Evolutionary conservation across 2,113 vertebrate genomes (phyloP).

Genomic region (Amazona guildingii): DNA sequence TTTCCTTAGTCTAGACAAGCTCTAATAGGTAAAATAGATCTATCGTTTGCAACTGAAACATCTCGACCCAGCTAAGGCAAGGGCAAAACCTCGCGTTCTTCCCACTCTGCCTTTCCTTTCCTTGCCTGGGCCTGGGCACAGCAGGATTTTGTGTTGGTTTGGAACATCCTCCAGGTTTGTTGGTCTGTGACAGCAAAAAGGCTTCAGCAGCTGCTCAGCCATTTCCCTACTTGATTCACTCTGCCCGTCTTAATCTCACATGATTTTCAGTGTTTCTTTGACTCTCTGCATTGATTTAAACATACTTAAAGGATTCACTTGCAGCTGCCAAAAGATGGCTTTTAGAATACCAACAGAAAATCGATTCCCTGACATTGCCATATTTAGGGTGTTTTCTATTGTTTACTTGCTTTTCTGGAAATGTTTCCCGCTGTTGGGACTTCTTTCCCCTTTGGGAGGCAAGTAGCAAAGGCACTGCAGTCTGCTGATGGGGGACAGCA

Average conservation of each 20-base stretch:
- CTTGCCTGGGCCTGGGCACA: rapidly evolving
- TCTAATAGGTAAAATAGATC: conserved; percentile 50
- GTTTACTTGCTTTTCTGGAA: neutral
- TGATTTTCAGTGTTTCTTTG: neutral
- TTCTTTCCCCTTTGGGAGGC: neutral
- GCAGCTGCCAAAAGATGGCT: neutral
- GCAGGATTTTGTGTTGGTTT: neutral
- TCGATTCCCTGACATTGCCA: neutral
- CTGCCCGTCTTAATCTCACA: neutral
- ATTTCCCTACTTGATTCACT: neutral
- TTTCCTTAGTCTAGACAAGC: conserved; percentile 68
- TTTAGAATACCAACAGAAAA: neutral
- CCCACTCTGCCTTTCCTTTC: rapidly evolving
- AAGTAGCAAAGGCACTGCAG: neutral
- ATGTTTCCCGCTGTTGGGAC: neutral
- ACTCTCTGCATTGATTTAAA: neutral
- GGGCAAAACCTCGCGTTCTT: neutral
- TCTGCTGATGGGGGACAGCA: neutral
- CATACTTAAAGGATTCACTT: neutral
- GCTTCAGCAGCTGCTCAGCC: neutral
- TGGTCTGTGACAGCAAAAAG: neutral
- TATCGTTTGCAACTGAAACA: conserved; percentile 43
- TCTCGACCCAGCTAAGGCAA: neutral
- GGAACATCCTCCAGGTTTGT: neutral
- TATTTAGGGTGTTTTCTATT: neutral